phyloP scores from a whole-genome alignment of 2,888 invertebrate species.

The Diloba caeruleocephala region DNA sequence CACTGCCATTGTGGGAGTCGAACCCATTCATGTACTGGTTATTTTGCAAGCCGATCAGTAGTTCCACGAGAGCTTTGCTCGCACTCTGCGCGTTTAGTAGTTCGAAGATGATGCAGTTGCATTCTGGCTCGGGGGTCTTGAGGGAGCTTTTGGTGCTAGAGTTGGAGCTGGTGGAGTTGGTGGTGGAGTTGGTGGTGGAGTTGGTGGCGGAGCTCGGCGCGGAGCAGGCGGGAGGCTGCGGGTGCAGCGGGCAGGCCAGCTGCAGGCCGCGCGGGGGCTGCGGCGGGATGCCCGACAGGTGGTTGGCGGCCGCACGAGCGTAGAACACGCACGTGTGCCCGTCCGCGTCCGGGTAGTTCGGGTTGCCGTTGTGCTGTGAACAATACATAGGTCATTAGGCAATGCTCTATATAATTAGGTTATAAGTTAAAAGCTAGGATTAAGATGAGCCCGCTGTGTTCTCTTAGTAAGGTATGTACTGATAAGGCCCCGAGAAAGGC shows the following conservation, averaged over 20 bases:
- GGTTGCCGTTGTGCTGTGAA: constrained; percentile 97
- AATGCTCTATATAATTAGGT: too few species aligned
- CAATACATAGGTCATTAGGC: not conserved
- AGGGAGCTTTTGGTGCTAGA: constrained; percentile 69
- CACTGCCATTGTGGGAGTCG: constrained; percentile 63
- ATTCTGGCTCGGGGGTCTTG: constrained; percentile 80
- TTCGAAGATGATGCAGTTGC: constrained; percentile 85
- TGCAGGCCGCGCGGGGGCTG: constrained; percentile 79
- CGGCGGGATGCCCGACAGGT: constrained; percentile 81
- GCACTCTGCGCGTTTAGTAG: constrained; percentile 82
- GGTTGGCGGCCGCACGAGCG: constrained; percentile 86
- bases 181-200: constrained; percentile 58
- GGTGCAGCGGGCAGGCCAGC: constrained; percentile 80
- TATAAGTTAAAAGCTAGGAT: too few species aligned
- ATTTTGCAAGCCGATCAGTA: constrained; percentile 82
- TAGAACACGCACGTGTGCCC: constrained; percentile 87
- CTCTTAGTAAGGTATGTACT: too few species aligned
- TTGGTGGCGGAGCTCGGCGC: constrained; percentile 65
- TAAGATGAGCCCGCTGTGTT: too few species aligned
- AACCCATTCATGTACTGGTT: constrained; percentile 83
- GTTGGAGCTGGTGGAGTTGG: constrained; percentile 71
- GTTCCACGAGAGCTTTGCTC: constrained; percentile 81
- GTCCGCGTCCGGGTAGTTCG: constrained; percentile 94
- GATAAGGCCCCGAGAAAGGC: too few species aligned
- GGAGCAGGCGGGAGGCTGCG: constrained; percentile 61